Evolutionary conservation across 92 coral and sea anemone species (phyloP), one percentile per base, ranked within the genome.

Genomic region (Bergia sp.): DNA sequence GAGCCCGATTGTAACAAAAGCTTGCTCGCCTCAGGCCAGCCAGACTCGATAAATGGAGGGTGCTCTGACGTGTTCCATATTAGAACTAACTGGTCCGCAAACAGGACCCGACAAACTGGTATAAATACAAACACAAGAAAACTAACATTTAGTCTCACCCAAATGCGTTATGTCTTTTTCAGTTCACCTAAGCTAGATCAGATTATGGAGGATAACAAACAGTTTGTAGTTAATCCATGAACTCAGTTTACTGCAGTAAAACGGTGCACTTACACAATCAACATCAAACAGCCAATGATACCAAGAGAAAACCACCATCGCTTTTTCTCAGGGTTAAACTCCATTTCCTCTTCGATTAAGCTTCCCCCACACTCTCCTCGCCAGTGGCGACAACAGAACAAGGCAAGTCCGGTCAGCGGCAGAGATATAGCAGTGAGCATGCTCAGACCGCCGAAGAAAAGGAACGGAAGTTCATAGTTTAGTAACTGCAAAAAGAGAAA

Each of bases 331-430:
- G 98, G 98, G 85, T 92, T 87, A 49, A 91, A 90, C 13, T 90
- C 94, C 95, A 95, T 92, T 76, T 93, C 87, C 79, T 95, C 96
- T 81, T 95, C 98, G 6, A 92, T 92, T 40, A 95, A 91, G 57
- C 86, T 90, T 7, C 96, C 98, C 42, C 98, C 96, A 85, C 98
- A 95, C 42, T 83, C 83, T 7, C 98, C 96, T 80, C 84, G 89
- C 76, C 92, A 90, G n/a, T 94, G 94, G 83, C 94, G 93, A 90
- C 95, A 95, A 81, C 92, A 86, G 81, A 93, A 95, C 47, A 84
- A 61, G 64, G 86, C 73, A 23, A 93, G 73, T 42, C 96, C 98
- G 71, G 86, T 82, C 89, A 93, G 86, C 84, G 98, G 98, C 65
- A 95, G 79, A 3, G 86, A 73, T 49, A 95, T 86, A 79, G 91